Evolutionary conservation across 2,888 invertebrate genomes (phyloP), one percentile per base, ranked within the genome.

Genomic region (Lampropteryx suffumata): DNA sequence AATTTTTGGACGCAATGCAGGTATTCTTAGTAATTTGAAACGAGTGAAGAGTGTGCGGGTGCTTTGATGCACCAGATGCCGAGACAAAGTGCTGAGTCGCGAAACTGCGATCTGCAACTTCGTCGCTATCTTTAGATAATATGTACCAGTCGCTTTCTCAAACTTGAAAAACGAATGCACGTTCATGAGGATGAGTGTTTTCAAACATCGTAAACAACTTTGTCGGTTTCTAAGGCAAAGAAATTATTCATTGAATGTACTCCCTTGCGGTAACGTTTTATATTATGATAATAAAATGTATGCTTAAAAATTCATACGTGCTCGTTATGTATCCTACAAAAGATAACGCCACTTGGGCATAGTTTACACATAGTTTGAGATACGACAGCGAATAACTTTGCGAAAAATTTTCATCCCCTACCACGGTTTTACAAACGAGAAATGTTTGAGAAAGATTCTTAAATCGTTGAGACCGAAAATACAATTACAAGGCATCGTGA

Each of bases 171-270:
- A 75, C 69, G 73, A 72, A 68, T 73, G 68, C 76, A 73, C 71
- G 74, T 78, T 72, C 67, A 59, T 59, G 50, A 65, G 64, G 66
- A 72, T 72, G 72, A 70, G 69, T 70, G 65, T 76, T 75, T 70
- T 66, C 65, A 65, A 73, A 76, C 70, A 67, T 71, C 52, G 74
- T 73, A 78, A 76, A 78, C 75, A 76, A 77, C 73, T 77, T 76
- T 74, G 75, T 72, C 69, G 69, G 62, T 71, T 70, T 70, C 71
- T 72, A 75, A 76, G 68, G 65, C 69, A 71, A 73, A 67, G 62
- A 68, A 71, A 71, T 76, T 73, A 76, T 74, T 73, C 64, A 69
- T 66, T 59, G 68, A 67, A 72, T 74, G 69, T 69, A 65, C 63
- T 65, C 64, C 65, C 61, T 49, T 62, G 61, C 57, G 59, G 17